These are phyloP conservation scores for Pilophorus perplexus DNA, from an alignment of 2,888 invertebrate species.

Conservation along the genomic window DNA sequence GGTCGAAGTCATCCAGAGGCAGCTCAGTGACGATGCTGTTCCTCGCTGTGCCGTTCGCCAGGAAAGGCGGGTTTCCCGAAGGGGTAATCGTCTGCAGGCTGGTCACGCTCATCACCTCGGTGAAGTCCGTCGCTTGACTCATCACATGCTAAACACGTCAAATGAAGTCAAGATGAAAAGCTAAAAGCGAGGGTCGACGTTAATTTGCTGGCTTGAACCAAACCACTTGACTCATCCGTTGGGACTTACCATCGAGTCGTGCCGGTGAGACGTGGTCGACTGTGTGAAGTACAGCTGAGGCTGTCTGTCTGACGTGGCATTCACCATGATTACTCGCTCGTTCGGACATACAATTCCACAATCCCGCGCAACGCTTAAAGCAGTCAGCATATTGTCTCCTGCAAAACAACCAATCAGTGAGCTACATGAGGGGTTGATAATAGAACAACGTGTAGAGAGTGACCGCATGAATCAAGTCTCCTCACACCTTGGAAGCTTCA, in stretches of 20 bases:
- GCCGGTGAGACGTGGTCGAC: constrained; percentile 42
- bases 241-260: constrained; percentile 10
- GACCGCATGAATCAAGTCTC: too few relatives aligned
- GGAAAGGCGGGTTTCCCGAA: constrained; percentile 54
- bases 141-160: constrained; percentile 42
- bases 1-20: constrained; percentile 41
- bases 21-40: constrained; percentile 47
- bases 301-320: constrained; percentile 52
- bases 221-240: too few relatives aligned
- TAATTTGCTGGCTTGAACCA: neutral
- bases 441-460: too few relatives aligned
- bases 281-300: constrained; percentile 58
- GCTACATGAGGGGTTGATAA: too few relatives aligned
- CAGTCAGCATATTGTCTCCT: constrained; percentile 60
- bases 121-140: constrained; percentile 54
- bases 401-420: constrained; percentile 48
- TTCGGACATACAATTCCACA: constrained; percentile 65
- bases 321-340: constrained; percentile 59
- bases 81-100: constrained; percentile 60
- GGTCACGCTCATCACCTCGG: constrained; percentile 61
- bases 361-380: constrained; percentile 58
- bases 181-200: too few relatives aligned
- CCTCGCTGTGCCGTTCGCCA: constrained; percentile 46
- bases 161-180: neutral
- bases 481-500: too few relatives aligned